Evolutionary conservation across 2,797 vertebrate species (phyloP), one percentile per base, ranked within the genome.

Genomic region (Oophaga sylvatica): DNA sequence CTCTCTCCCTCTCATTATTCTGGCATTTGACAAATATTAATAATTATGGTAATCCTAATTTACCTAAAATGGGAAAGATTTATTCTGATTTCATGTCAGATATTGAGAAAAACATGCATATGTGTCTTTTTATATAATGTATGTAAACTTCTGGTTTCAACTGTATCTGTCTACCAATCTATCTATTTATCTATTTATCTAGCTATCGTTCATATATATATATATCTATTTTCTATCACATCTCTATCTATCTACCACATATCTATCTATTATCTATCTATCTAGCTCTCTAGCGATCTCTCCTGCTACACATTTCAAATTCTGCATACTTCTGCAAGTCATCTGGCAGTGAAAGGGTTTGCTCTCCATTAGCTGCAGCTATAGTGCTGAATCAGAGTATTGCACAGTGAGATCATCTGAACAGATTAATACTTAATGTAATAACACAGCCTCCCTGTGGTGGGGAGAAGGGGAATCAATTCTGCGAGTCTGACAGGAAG

Each of bases 401-500:
- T n/a, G 63, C 41, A 35, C n/a, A 56, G 84, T 89, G 88, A 89
- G 88, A 89, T 89, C 88, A 89, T 89, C 88, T 79, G 80, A 86
- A 85, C 73, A 89, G 88, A 89, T 89, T 89, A 89, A 89, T 89
- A 89, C 88, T 89, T 89, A 89, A 89, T 86, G 88, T 89, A 86
- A 89, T 89, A 89, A 89, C 86, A 71, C 84, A 89, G 84, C 84
- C 84, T 89, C 83, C 71, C 83, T 80, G 78, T 17, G 70, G 79
- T 73, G 87, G 76, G 53, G 79, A 73, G 71, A 79, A 45, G 77
- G 83, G 88, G 73, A 80, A 89, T 86, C 84, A 89, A 86, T 86
- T 86, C 80, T 77, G 41, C 57, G 75, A 86, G 88, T 83, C 88
- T 86, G 88, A 86, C 88, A 86, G 88, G 84, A 89, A 75, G 83